Base-by-base conservation (phyloP, 2,888 invertebrate genomes). In the Lithophane socia region DNA sequence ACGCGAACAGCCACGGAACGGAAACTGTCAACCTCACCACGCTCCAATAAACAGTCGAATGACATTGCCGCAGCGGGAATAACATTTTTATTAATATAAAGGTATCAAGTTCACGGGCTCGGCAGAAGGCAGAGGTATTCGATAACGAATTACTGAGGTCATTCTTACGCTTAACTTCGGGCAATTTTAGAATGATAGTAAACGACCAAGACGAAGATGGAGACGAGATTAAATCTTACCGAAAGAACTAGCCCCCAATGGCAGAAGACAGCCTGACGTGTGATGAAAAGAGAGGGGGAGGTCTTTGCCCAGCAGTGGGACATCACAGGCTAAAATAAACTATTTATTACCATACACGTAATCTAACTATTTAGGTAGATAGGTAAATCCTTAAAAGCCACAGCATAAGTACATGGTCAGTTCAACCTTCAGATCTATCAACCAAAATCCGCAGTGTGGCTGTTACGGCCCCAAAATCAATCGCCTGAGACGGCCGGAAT, bases 21-120 rank as follows among this genome's bases (percentile, higher is more conserved):
- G 86, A 88, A 84, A 84, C 83, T 79, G 89, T 83, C 88, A 70
- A 75, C 66, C 65, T 75, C 80, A 71, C 63, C 82, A 89, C 86
- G 91, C 90, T 91, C 91, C 85, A 89, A 83, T 91, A 89, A 81
- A 64, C 87, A 84, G 72, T 61, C 84, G 80, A 87, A 86, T 85
- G 87, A 85, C 88, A 89, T 82, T 86, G 87, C 73, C 56, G 77
- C 56, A 49, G 67, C 29, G 67, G 61, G 73, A 73, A 71, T 42
- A 10, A 44, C n/a, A 49, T 71, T 86, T 80, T 18, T 73, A 49
- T 82, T 76, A 72, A 75, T 60, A 74, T 16, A 52, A 56, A 54
- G 37, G 66, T 86, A 83, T 87, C 88, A 87, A 88, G 87, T 87
- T 88, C 87, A 88, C 3, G 84, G 86, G 60, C 76, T 69, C 1